Percentiles rank a stretch among this genome's conserved stretches.
These are phyloP conservation scores for Pseudochromis fuscus DNA, from an alignment of 2,797 vertebrate species.

Conservation along the genomic window DNA sequence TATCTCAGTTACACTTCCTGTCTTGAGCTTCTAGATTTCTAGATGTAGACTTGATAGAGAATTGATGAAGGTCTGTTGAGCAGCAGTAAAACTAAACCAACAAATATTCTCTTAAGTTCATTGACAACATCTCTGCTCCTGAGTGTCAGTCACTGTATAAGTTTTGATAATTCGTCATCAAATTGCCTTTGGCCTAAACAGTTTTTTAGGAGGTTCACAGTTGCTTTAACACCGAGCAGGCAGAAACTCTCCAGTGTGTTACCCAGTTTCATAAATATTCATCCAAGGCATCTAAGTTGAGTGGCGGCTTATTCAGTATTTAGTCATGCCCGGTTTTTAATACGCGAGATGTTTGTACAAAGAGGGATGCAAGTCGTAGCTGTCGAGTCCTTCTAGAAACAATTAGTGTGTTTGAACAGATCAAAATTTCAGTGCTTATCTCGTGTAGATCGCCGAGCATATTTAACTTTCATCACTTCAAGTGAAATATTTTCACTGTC, in stretches of 20 bases:
- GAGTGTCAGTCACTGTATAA: slow-evolving; percentile 12
- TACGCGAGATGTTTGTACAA: slow-evolving; percentile 47
- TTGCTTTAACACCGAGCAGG: slow-evolving; percentile 51
- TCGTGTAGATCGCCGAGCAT: no score
- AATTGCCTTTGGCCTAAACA: slow-evolving; percentile 41
- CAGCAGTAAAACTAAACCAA: neutral
- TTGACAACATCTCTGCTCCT: neutral
- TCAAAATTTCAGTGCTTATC: neutral
- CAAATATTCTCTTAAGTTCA: neutral
- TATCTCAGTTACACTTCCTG: no score
- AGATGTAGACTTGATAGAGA: no score
- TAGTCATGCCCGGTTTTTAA: slow-evolving; percentile 49
- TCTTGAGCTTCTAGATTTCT: no score
- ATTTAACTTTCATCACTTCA: no score
- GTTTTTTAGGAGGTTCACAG: slow-evolving; percentile 45
- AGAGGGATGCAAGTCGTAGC: slow-evolving; percentile 31
- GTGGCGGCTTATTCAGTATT: slow-evolving; percentile 57
- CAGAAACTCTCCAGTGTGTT: slow-evolving; percentile 41
- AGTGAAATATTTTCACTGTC: no score
- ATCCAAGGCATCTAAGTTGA: slow-evolving; percentile 46
- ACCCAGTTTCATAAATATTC: slow-evolving; percentile 66
- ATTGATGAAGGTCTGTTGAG: no score
- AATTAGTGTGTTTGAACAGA: neutral
- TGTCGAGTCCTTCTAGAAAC: slow-evolving; percentile 19
- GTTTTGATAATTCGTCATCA: slow-evolving; percentile 24